Base-by-base conservation (phyloP, 2,797 vertebrate genomes). In the Chromobotia macracanthus region DNA sequence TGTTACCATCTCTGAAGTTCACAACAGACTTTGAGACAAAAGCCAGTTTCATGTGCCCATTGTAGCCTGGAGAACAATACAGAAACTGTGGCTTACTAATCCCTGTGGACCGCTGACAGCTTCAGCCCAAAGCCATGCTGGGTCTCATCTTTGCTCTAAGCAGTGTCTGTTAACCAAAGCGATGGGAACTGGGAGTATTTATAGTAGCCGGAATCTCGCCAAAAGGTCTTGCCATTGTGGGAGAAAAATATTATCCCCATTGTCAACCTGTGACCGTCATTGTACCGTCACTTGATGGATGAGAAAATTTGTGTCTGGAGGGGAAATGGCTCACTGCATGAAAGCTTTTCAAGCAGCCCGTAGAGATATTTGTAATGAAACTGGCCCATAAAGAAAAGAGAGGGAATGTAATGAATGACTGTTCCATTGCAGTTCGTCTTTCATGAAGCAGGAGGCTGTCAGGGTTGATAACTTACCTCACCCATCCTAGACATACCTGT, bases 21-120 rank as follows among this genome's bases (percentile, higher is more conserved):
- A 89, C 89, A 89, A 85, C 85, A 82, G 86, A 88, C 83, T 85
- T 86, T 83, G 84, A 88, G 90, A 94, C 92, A 94, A 90, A 92
- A 86, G 86, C 84, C 78, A 74, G 88, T 81, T 90, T 81, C 85
- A 90, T 87, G 90, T 87, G 90, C 85, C 92, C 85, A 93, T 93
- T 92, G 90, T 89, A 86, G 88, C 81, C 83, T 76, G 71, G 84
- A 88, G 88, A 93, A 94, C 92, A 94, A 89, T 89, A 88, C 80
- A 90, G 64, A 89, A 90, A 87, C 89, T 89, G 83, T 90, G 93
- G 92, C 88, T 89, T 84, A 83, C 72, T 94, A 93, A 94, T 92
- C 92, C 89, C 91, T 91, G 87, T 79, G 88, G 91, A 84, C 79
- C 79, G 87, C 90, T 93, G 93, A 95, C 92, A 94, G 91, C 83